Conservation (phyloP, 2,888 invertebrate genomes). For the Harpalus rubripes region DNA sequence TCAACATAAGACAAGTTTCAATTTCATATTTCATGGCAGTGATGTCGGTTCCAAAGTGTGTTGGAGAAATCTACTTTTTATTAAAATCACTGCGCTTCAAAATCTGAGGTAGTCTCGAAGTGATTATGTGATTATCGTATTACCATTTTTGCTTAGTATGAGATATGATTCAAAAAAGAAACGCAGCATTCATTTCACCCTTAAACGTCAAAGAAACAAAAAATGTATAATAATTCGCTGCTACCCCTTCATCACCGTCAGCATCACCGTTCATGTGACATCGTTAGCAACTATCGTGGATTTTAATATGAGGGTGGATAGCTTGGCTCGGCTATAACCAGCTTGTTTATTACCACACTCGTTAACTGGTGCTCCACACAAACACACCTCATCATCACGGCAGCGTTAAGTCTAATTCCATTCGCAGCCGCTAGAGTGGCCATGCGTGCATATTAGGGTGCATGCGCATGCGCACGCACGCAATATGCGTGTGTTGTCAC, state of each 20-base stretch:
- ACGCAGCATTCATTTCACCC: background rate
- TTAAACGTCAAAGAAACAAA: background rate
- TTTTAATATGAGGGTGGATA: constrained; percentile 48
- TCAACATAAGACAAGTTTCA: too few species aligned
- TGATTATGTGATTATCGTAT: background rate
- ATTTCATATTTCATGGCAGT: too few species aligned
- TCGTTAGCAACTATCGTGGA: constrained; percentile 41
- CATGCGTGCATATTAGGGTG: constrained; percentile 58
- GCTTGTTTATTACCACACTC: constrained; percentile 55
- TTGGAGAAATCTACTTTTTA: too few species aligned
- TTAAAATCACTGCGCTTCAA: too few species aligned
- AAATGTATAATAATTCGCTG: background rate
- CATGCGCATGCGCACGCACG: constrained; percentile 65
- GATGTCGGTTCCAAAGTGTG: too few species aligned
- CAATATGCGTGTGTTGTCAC: constrained; percentile 72
- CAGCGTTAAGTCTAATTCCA: constrained; percentile 64
- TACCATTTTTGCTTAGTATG: background rate
- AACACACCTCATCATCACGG: constrained; percentile 55
- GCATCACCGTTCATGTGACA: constrained; percentile 9
- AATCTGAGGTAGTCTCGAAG: background rate
- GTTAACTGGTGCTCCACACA: constrained; percentile 44
- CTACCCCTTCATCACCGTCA: too few species aligned
- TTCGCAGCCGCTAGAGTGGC: constrained; percentile 59
- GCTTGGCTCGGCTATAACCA: constrained; percentile 34
- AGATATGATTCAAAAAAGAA: background rate